phyloP scores from a whole-genome alignment of 1,140 invertebrate species.

The Lepidurus couesii region DNA sequence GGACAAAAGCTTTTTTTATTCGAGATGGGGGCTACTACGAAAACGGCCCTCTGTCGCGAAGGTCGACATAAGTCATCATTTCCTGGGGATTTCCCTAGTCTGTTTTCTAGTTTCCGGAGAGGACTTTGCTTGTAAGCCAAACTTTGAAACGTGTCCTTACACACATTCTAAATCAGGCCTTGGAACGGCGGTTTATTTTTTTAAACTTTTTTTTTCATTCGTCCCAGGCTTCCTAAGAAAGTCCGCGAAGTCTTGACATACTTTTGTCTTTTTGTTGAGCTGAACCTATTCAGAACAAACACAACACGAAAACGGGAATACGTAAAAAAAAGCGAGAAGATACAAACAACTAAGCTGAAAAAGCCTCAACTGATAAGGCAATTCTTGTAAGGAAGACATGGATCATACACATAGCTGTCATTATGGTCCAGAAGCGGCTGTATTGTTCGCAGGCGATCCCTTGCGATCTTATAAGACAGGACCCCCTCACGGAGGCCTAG shows the following conservation, averaged over 20 bases:
- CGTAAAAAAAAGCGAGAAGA: neutral
- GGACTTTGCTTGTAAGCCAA: neutral
- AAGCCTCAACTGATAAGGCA: neutral
- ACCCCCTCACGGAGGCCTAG: neutral
- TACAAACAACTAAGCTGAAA: neutral
- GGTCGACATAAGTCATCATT: constrained; percentile 5
- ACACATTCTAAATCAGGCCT: neutral
- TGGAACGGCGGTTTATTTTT: neutral
- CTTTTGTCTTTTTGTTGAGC: neutral
- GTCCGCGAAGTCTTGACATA: too few species aligned
- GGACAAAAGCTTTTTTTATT: neutral
- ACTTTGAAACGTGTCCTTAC: neutral
- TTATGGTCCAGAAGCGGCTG: neutral
- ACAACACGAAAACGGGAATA: neutral
- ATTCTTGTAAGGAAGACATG: neutral
- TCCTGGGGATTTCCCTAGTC: neutral
- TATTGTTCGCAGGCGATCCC: neutral
- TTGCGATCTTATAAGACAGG: neutral
- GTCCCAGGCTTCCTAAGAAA: too few species aligned
- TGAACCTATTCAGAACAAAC: neutral
- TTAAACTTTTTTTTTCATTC: neutral
- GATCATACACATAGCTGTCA: constrained; percentile 19
- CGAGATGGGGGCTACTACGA: neutral
- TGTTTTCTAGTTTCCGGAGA: neutral
- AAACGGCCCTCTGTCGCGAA: neutral